Evolutionary conservation across 2,113 vertebrate genomes (phyloP), one percentile per base, ranked within the genome.

Genomic region (Aegypius monachus): DNA sequence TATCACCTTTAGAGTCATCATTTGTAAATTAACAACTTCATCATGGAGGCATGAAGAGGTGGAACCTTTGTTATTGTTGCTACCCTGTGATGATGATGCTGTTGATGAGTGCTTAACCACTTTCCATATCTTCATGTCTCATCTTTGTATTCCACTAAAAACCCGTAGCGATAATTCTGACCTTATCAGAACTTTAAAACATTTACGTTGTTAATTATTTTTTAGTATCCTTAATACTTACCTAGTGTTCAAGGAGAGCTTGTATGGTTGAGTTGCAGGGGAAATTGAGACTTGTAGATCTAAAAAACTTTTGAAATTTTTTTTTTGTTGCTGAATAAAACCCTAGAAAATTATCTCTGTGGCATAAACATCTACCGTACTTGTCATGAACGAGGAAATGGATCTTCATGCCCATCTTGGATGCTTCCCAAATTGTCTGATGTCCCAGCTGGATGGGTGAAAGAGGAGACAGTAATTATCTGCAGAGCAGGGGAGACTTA

Each of bases 401-500:
- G 86, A 81, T 94, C 53, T 88, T 86, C 59, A 20, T 97, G 79
- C 86, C 94, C 83, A 34, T 84, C 53, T 93, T 95, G 95, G 95
- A 95, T 58, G 43, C 34, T 89, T 34, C 92, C 80, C 93, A 96
- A 65, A 78, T 87, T 91, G 86, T 97, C 95, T 98, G 75, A 52
- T 84, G 82, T 88, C 86, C 95, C 95, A 94, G 71, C 85, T 94
- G 83, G 85, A 48, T 67, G 78, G 72, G 90, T 95, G 71, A 53
- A 91, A 96, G 91, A 88, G 94, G 97, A 97, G 84, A 95, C 86
- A 62, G 53, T 58, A 65, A 92, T 93, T 96, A 96, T 95, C 92
- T 97, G 70, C 63, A 94, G 95, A 88, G 89, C 47, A 93, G 84
- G 67, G 85, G 82, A 88, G 79, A 52, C 67, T 95, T 89, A 97